Conservation (phyloP, 2,888 invertebrate genomes). For the Coenonympha arcania region DNA sequence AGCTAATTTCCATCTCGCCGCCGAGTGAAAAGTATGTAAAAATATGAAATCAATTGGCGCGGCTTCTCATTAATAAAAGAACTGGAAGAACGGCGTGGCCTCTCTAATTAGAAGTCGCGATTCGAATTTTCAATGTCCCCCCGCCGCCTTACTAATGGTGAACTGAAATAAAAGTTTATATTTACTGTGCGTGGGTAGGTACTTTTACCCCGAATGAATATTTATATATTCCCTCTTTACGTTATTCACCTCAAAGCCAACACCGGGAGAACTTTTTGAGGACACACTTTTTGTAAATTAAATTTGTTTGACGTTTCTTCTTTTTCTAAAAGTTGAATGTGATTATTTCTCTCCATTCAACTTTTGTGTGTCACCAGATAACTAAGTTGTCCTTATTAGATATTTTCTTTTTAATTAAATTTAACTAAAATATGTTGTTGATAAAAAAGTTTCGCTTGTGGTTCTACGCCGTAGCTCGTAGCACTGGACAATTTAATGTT, state of each 20-base stretch:
- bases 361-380: slow-evolving; percentile 23
- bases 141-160: slow-evolving; percentile 52
- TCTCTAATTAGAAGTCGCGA: slow-evolving; percentile 69
- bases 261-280: slow-evolving; percentile 48
- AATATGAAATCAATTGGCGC: slow-evolving; percentile 66
- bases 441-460: background rate
- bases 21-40: slow-evolving; percentile 39
- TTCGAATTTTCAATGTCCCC: slow-evolving; percentile 68
- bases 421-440: background rate
- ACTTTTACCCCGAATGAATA: slow-evolving; percentile 61
- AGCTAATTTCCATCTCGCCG: background rate
- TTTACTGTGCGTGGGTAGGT: slow-evolving; percentile 66
- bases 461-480: too few species aligned
- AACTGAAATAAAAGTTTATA: slow-evolving; percentile 71
- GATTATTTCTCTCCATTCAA: slow-evolving; percentile 30
- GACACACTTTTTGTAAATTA: slow-evolving; percentile 49
- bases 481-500: too few species aligned
- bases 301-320: slow-evolving; percentile 50
- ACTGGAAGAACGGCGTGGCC: slow-evolving; percentile 54
- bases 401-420: background rate
- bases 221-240: slow-evolving; percentile 62
- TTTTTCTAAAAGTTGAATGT: slow-evolving; percentile 41
- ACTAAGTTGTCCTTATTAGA: slow-evolving; percentile 10
- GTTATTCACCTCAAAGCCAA: slow-evolving; percentile 60
- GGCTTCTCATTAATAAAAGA: slow-evolving; percentile 65